These are phyloP conservation scores for Noctua janthina DNA, from an alignment of 2,888 invertebrate genomes.

Conservation along the genomic window DNA sequence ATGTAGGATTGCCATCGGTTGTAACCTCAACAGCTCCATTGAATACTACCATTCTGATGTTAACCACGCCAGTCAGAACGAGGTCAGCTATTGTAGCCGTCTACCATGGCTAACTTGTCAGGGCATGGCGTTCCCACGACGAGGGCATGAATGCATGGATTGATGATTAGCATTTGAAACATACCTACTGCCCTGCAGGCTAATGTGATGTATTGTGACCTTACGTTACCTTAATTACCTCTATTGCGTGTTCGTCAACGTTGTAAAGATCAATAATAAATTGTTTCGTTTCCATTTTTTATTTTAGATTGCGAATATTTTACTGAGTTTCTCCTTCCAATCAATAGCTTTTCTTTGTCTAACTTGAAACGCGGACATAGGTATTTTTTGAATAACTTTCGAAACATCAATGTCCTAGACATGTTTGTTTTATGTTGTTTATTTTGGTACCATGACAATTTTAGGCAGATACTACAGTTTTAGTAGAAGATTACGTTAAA, in stretches of 20 bases:
- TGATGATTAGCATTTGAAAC: constrained; percentile 61
- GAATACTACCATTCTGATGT: constrained; percentile 59
- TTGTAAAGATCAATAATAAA: constrained; percentile 26
- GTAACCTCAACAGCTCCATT: constrained; percentile 46
- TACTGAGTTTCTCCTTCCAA: neutral
- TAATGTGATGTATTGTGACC: constrained; percentile 37
- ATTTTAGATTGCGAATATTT: neutral
- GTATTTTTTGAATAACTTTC: neutral
- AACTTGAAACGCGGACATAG: neutral
- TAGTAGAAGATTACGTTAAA: constrained; percentile 43
- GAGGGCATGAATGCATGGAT: constrained; percentile 58
- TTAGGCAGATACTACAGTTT: constrained; percentile 19
- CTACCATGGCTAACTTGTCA: constrained; percentile 70
- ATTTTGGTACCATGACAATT: constrained; percentile 15
- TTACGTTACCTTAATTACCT: constrained; percentile 15
- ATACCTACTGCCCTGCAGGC: constrained; percentile 41
- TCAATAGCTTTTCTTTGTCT: constrained; percentile 13
- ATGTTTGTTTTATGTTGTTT: constrained; percentile 13
- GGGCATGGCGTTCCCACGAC: constrained; percentile 76
- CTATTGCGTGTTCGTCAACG: constrained; percentile 8
- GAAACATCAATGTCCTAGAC: neutral
- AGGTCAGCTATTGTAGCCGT: constrained; percentile 76
- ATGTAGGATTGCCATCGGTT: constrained; percentile 32
- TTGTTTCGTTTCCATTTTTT: constrained; percentile 1
- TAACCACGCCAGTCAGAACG: constrained; percentile 66